Evolutionary conservation across 2,888 invertebrate genomes (phyloP), one percentile per base, ranked within the genome.

Genomic region (Antitype chi): DNA sequence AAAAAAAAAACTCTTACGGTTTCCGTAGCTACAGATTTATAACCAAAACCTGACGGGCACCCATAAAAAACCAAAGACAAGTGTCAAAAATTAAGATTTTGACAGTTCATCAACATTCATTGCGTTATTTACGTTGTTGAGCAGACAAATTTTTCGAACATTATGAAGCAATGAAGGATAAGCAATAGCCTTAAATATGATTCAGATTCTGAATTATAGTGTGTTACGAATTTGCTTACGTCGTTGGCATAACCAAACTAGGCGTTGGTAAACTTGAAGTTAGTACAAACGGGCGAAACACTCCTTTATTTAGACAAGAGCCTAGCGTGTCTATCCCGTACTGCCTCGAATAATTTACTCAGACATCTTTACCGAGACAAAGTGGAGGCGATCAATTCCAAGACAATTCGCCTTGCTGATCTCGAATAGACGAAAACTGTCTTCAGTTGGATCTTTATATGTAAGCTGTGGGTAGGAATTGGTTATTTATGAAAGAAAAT

Each of bases 331-430:
- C 13, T 57, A 47, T 28, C 49, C 17, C 20, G 60, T 15, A 55
- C 25, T 43, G 66, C 3, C 49, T 74, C 49, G 81, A 81, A 81
- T 81, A 81, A 78, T 59, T 68, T 59, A 81, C 32, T 25, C 23
- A 52, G 15, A 69, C 57, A 64, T 60, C 59, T 71, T 47, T 38
- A 13, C 28, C 68, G 28, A 66, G 59, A 68, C 70, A 78, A 70
- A 78, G 53, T 73, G 38, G 13, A 63, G 52, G 73, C 43, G 25
- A 62, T 81, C 73, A 73, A 73, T 62, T 73, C 49, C 8, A 17
- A 70, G 66, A 59, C 53, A 20, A 78, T 63, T 78, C 32, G 53
- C 53, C 9, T 70, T 25, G 64, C 70, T 78, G 81, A 81, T 78
- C 23, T 68, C 5, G 47, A n/a, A 25, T 47, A n/a, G n/a, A 52